Percentiles rank a stretch among this genome's conserved stretches.
These are phyloP conservation scores for Calypte anna DNA, from an alignment of 2,113 vertebrate genomes.

Conservation along the genomic window DNA sequence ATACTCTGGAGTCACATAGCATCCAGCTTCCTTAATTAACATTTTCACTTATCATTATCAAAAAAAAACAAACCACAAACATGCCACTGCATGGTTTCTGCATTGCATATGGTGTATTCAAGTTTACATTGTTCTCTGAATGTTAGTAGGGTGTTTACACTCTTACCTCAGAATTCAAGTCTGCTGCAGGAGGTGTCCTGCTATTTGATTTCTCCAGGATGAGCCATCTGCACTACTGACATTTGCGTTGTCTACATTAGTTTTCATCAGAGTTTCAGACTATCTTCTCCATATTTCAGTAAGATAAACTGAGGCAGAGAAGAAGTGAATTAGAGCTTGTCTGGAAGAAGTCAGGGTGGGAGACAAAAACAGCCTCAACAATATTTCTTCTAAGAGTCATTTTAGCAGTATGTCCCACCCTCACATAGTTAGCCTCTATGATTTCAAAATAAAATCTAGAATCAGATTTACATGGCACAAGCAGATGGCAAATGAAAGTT, in stretches of 20 bases:
- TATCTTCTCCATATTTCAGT: background rate
- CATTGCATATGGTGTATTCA: background rate
- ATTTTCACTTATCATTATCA: background rate
- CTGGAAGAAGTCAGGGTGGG: background rate
- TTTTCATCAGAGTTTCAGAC: background rate
- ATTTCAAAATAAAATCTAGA: background rate
- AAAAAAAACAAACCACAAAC: fast-evolving
- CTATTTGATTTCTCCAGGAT: background rate
- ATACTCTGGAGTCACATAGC: background rate
- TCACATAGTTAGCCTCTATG: background rate
- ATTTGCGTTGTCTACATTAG: background rate
- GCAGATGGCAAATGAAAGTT: background rate
- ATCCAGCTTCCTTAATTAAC: background rate
- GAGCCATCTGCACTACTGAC: background rate
- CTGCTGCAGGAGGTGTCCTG: background rate
- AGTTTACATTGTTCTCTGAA: background rate
- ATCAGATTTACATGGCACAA: background rate
- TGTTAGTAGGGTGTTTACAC: background rate
- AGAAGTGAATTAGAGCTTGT: background rate
- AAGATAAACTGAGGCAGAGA: background rate
- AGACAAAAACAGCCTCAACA: background rate
- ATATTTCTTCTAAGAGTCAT: background rate
- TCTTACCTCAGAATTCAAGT: background rate
- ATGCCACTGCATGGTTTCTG: background rate
- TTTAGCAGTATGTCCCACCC: background rate